Evolutionary conservation across 2,797 vertebrate species (phyloP), one percentile per base, ranked within the genome.

Genomic region (Hozukius guyotensis): DNA sequence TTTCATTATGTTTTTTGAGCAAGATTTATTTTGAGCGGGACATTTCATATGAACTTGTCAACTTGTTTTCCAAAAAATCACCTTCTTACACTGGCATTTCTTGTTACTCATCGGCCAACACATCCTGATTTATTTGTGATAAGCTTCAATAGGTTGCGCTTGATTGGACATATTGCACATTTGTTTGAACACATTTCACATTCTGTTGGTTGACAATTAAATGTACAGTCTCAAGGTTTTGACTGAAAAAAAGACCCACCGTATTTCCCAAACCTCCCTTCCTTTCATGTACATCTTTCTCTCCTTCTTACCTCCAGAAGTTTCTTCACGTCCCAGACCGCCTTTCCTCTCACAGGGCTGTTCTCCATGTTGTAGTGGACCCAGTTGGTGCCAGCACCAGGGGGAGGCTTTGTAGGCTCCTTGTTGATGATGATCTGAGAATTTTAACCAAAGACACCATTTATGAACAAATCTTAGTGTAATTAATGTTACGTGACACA

Each of bases 311-410:
- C 98, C 97, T 99, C 98, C 36, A 99, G 92, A 71, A 99, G 95
- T 87, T 75, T 95, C 94, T 99, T 99, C 78, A 99, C 99, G 38
- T 99, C 98, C 99, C 99, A 99, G 56, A 98, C 97, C 66, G 96
- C 96, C 71, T 95, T 96, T n/a, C 93, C 95, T 68, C 80, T 92
- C 22, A 88, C 62, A 3, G 95, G 95, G 82, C 96, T 98, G 88
- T 95, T 95, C 59, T 96, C 86, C 98, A 99, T 99, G 76, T 99
- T 99, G 74, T 98, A 99, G 86, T 99, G 97, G 52, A 72, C 89
- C 89, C 96, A 94, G 52, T 0, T 0, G 1, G 0, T 53, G 10
- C 87, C 92, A 29, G 55, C 84, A 57, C 89, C 95, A 14, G 72
- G 0, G 24, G 75, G 76, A 87, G 82, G 72, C 18, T 24, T 67